Evolutionary conservation across 2,797 vertebrate species (phyloP), one percentile per base, ranked within the genome.

Genomic region (Coendou prehensilis): DNA sequence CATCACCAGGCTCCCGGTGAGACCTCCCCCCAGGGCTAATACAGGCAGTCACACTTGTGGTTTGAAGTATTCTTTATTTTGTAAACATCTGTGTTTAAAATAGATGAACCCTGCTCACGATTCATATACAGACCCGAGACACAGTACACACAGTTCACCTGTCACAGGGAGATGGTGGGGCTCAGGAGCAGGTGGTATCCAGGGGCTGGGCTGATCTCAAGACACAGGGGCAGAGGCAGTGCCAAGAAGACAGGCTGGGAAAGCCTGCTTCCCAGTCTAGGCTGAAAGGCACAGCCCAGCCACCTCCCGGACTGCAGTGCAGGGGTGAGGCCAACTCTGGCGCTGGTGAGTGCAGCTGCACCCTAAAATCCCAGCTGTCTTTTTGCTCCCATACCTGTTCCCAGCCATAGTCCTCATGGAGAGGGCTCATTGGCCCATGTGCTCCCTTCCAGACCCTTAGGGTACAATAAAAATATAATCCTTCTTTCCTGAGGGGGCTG

Each of bases 31-130:
- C 28, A 87, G 84, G 75, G 90, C 95, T 83, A 63, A 88, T 37
- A 3, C 0, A 92, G 97, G 92, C 89, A 91, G 28, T 9, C 23
- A 76, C 54, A 80, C n/a, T 9, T 69, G 50, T 50, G 97, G 97
- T 98, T 97, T 97, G 97, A 98, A 97, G 97, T 98, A 97, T 63
- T 97, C 97, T 99, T 99, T 99, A 98, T 98, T 99, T 97, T 98
- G 98, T 98, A 98, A 99, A 99, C 95, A 96, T 97, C 88, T 96
- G 96, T 98, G 96, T 98, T 97, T 98, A 98, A 98, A 98, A 98
- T 95, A 97, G 86, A 98, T 96, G 97, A 97, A 95, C 97, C 97
- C 96, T 97, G 96, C 96, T 98, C 91, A 98, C 94, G 97, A 97
- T 95, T 97, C 97, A 97, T 97, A 97, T 91, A 97, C 96, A 95